Evolutionary conservation across 2,888 invertebrate species (phyloP).

Genomic region (Rhingia campestris): DNA sequence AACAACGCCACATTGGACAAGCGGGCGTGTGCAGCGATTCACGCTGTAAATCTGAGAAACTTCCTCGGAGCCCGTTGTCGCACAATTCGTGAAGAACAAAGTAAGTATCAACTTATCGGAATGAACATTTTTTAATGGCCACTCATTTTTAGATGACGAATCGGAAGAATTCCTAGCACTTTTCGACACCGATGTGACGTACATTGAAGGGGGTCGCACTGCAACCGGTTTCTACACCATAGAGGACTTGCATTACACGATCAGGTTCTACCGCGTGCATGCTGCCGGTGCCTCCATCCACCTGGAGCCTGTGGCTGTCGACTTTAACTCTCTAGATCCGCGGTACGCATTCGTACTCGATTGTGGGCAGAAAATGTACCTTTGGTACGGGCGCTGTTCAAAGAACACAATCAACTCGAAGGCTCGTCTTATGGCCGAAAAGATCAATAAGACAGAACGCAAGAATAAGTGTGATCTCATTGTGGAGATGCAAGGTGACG

Average conservation of each 20-base stretch:
- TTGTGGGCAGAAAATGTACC: slow-evolving; percentile 91
- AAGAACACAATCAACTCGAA: slow-evolving; percentile 94
- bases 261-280: slow-evolving; percentile 94
- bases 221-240: slow-evolving; percentile 98
- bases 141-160: slow-evolving; percentile 87
- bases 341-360: slow-evolving; percentile 96
- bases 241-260: slow-evolving; percentile 93
- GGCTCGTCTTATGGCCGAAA: slow-evolving; percentile 92
- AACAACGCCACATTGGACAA: slow-evolving; percentile 92
- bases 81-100: slow-evolving; percentile 98
- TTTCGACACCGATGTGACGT: slow-evolving; percentile 95
- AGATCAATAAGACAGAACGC: slow-evolving; percentile 98
- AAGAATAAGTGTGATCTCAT: slow-evolving; percentile 96
- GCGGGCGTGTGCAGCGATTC: slow-evolving; percentile 88
- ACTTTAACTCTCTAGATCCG: slow-evolving; percentile 91
- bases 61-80: slow-evolving; percentile 96
- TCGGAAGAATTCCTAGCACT: slow-evolving; percentile 96
- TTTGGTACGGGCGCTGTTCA: slow-evolving; percentile 92
- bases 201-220: slow-evolving; percentile 98
- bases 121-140: not conserved
- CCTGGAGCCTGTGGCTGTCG: slow-evolving; percentile 92
- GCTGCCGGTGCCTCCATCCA: slow-evolving; percentile 93
- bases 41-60: slow-evolving; percentile 98
- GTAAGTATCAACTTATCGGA: slow-evolving; percentile 76
- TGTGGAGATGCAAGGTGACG: slow-evolving; percentile 90